These are phyloP conservation scores for Clytia hemisphaerica DNA, from an alignment of 30 jellyfish, hydroid and myxozoan genomes.

Conservation along the genomic window DNA sequence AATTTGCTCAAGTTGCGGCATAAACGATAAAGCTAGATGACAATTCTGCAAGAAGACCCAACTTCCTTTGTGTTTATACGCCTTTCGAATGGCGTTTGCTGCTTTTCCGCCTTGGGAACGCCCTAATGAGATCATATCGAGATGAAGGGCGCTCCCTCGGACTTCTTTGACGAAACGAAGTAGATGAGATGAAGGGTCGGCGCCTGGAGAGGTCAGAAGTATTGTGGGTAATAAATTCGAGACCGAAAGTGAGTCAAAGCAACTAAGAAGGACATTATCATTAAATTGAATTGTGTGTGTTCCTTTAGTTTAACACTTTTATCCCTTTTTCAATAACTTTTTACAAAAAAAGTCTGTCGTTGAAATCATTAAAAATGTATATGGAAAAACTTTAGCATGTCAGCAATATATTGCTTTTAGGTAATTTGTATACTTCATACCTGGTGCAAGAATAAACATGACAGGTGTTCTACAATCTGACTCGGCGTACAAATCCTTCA, in stretches of 20 bases:
- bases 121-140: slow-evolving; percentile 70
- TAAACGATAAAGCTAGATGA: slow-evolving; percentile 75
- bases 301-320: no score
- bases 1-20: slow-evolving; percentile 56
- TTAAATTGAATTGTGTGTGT: no score
- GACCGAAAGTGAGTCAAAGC: no score
- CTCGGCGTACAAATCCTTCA: slow-evolving; percentile 59
- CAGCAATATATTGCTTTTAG: neutral
- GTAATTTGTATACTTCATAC: no score
- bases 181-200: slow-evolving; percentile 68
- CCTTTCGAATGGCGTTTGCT: slow-evolving; percentile 44
- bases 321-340: no score
- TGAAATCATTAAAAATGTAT: no score
- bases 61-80: slow-evolving; percentile 56
- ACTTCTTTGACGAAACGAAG: slow-evolving; percentile 71
- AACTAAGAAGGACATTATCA: neutral
- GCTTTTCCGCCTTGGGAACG: slow-evolving; percentile 80
- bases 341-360: no score
- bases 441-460: slow-evolving; percentile 67
- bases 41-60: slow-evolving; percentile 87
- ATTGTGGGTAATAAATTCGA: no score
- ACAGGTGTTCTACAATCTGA: slow-evolving; percentile 71
- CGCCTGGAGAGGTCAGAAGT: slow-evolving; percentile 34
- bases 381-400: neutral
- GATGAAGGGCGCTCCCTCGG: slow-evolving; percentile 57